Conservation (phyloP, 1,140 invertebrate genomes). For the Bombus confusus region DNA sequence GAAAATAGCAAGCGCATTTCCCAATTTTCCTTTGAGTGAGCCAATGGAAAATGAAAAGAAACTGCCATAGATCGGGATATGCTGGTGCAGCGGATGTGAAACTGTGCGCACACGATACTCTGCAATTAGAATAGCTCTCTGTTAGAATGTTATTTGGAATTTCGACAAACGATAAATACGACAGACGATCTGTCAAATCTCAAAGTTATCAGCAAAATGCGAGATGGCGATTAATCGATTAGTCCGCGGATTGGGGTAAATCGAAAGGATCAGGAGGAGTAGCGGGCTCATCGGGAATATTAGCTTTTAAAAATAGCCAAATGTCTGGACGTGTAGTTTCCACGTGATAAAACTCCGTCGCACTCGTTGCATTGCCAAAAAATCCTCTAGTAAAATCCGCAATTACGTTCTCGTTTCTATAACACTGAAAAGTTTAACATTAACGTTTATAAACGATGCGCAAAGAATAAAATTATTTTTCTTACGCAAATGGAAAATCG, state of each 20-base stretch:
- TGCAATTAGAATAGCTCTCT: slow-evolving; percentile 13
- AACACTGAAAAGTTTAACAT: not conserved
- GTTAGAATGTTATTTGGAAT: not conserved
- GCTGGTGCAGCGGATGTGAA: too few species aligned
- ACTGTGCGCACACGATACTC: not conserved
- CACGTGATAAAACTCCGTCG: slow-evolving; percentile 16
- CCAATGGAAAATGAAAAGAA: not conserved
- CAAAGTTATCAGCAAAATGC: slow-evolving; percentile 9
- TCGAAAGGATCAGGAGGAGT: not conserved
- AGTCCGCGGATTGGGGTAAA: not conserved
- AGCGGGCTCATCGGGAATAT: not conserved
- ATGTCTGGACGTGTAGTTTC: slow-evolving; percentile 22
- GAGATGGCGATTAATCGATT: slow-evolving; percentile 21
- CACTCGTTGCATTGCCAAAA: slow-evolving; percentile 15
- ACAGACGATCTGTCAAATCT: slow-evolving; percentile 6
- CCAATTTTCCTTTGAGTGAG: not conserved
- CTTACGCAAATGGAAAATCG: too few species aligned
- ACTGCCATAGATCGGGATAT: too few species aligned
- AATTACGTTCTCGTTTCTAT: not conserved
- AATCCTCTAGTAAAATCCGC: not conserved
- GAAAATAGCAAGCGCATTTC: slow-evolving; percentile 1
- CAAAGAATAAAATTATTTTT: too few species aligned
- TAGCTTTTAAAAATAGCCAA: slow-evolving; percentile 26
- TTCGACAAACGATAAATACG: slow-evolving; percentile 30
- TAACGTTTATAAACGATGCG: not conserved